Conservation (phyloP, 1,140 invertebrate genomes). For the Microvelia longipes region DNA sequence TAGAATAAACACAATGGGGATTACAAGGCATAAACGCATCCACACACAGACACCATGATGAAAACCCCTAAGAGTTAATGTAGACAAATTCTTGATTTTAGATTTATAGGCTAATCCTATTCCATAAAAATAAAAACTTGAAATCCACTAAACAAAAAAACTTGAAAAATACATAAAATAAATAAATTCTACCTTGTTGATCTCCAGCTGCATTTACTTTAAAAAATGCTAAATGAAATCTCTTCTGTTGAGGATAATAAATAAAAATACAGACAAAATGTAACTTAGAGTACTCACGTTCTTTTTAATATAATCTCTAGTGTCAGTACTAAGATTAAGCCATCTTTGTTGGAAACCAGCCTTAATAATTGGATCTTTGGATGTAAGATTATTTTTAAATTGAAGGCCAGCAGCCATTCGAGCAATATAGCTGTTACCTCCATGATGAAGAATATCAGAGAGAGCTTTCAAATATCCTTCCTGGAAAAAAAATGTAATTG, state of each 20-base stretch:
- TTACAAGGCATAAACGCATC: too few relatives aligned
- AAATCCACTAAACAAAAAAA: too few relatives aligned
- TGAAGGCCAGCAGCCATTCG: conserved; percentile 96
- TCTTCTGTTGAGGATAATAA: background rate
- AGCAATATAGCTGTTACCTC: conserved; percentile 76
- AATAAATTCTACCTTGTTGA: too few relatives aligned
- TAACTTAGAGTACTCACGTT: conserved; percentile 67
- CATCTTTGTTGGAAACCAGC: conserved; percentile 77
- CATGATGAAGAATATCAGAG: conserved; percentile 79
- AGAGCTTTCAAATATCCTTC: conserved; percentile 86
- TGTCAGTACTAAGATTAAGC: conserved; percentile 74
- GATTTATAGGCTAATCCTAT: too few relatives aligned
- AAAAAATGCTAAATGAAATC: too few relatives aligned
- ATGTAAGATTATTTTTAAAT: conserved; percentile 94
- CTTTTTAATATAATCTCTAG: conserved; percentile 77
- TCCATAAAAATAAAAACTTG: too few relatives aligned
- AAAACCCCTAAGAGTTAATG: too few relatives aligned
- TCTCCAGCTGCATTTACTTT: too few relatives aligned
- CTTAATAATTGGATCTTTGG: conserved; percentile 77
- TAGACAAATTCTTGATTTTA: too few relatives aligned
- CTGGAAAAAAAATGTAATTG: conserved; percentile 33
- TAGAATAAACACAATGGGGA: too few relatives aligned
- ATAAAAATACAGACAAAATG: background rate
- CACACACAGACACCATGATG: too few relatives aligned
- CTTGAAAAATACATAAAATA: too few relatives aligned